Base-by-base conservation (phyloP, 2,888 invertebrate genomes). In the Dynastes hyllus region DNA sequence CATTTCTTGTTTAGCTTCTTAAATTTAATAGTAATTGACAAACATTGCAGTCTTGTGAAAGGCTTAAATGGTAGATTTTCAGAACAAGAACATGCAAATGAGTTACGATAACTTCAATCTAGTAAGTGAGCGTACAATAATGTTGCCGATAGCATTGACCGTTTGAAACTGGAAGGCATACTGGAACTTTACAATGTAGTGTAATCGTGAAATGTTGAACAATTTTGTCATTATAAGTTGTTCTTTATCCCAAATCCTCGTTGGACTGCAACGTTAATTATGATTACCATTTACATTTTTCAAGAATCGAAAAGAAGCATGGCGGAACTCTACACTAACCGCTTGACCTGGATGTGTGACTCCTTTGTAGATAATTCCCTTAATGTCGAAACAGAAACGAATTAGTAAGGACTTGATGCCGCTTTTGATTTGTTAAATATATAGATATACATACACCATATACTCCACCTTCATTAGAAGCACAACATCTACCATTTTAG, bases 71-170 rank as follows among this genome's bases (percentile, higher is more conserved):
- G 93, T 83, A 92, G 94, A 86, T 96, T 96, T 87, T 92, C 95
- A 51, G 92, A 94, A 81, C 91, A 93, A 83, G 97, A 97, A 85
- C 96, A 94, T 89, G 95, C 96, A 55, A 92, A 92, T 84, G 95
- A 96, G 88, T 90, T 98, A 83, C 93, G 97, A 80, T 96, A 96
- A 89, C 93, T 94, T 29, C 98, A 98, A 90, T 97, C 97, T 69
- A 95, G 95, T 88, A 96, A 96, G 89, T 97, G 97, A 96, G 97
- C 97, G 1, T 96, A 97, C 89, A 93, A 96, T 88, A 92, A 91
- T 87, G 98, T 98, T 32, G 96, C 97, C n/a, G 96, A 97, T 89
- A 98, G 98, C 32, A 97, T 98, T 85, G 95, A 96, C 86, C 95
- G 96, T 90, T 98, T 98, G 98, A 98, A 90, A 94, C 95, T 66